Percentiles rank a stretch among this genome's conserved stretches.
Evolutionary conservation across 2,113 vertebrate genomes (phyloP).

Genomic region (Corapipo altera): DNA sequence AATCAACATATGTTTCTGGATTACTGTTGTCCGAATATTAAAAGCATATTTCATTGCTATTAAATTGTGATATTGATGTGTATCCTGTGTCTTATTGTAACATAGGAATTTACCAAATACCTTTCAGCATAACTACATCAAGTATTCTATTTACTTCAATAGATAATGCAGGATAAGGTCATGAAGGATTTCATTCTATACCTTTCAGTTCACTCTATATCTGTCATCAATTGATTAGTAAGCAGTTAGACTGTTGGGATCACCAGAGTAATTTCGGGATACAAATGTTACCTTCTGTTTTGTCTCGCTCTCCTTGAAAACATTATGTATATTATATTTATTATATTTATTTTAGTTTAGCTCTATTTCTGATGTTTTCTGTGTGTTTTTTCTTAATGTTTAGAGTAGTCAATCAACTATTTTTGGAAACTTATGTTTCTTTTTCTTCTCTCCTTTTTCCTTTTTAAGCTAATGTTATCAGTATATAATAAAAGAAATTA

Average conservation of each 20-base stretch:
- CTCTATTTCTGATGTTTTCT: background rate
- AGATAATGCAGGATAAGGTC: background rate
- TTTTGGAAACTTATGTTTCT: background rate
- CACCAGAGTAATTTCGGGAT: background rate
- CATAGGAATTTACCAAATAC: background rate
- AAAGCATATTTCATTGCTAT: background rate
- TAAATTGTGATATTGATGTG: background rate
- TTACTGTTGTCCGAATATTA: background rate
- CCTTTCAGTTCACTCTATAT: background rate
- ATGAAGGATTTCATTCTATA: background rate
- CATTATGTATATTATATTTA: background rate
- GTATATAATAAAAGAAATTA: background rate
- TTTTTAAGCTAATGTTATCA: background rate
- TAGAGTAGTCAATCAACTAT: background rate
- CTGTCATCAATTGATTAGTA: background rate
- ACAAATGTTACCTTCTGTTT: background rate
- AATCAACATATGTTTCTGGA: background rate
- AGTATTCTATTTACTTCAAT: background rate
- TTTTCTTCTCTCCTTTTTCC: background rate
- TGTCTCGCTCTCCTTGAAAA: background rate
- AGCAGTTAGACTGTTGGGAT: background rate
- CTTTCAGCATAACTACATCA: background rate
- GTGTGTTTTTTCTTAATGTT: background rate
- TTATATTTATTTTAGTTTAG: background rate
- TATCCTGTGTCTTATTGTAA: background rate